Evolutionary conservation across 2,888 invertebrate genomes (phyloP), one percentile per base, ranked within the genome.

Genomic region (Teinopalpus imperialis): DNA sequence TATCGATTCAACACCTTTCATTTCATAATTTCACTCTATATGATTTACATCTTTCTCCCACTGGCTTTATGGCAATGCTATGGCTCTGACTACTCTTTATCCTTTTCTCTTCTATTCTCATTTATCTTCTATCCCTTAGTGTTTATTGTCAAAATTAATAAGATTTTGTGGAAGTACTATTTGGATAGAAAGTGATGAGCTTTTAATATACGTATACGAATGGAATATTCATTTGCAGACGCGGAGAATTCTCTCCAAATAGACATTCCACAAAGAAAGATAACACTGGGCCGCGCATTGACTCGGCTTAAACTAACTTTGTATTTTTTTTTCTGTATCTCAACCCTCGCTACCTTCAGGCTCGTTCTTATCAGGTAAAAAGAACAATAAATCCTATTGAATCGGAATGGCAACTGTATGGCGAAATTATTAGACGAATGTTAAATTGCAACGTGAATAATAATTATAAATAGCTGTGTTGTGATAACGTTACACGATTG

Each of bases 361-460:
- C 93, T 93, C 94, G 91, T 94, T 94, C 92, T 91, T 94, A 91
- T 94, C 94, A 94, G 94, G 94, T 94, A 94, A 94, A 93, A 92
- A 92, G 74, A 68, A 78, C 63, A 74, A 73, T 75, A 70, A 73
- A 78, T 80, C 71, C 75, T 81, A 78, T 78, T 79, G 69, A 81
- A 63, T 80, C 79, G 80, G 85, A 87, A 88, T 88, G 87, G 77
- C 80, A 85, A 81, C 61, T 83, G 83, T 81, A 86, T 81, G 78
- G 80, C 83, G 70, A 85, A 81, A 85, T 78, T 69, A 66, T 83
- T 87, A 87, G 87, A 71, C 76, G 81, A 86, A 85, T 88, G 66
- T 59, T 35, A 61, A 62, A 56, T 55, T 67, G 81, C 76, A 72
- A 77, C 57, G 60, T 59, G 56, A 59, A 61, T 63, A 44, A 39